Evolutionary conservation across 2,888 invertebrate species (phyloP), one percentile per base, ranked within the genome.

Genomic region (Stenurella melanura): DNA sequence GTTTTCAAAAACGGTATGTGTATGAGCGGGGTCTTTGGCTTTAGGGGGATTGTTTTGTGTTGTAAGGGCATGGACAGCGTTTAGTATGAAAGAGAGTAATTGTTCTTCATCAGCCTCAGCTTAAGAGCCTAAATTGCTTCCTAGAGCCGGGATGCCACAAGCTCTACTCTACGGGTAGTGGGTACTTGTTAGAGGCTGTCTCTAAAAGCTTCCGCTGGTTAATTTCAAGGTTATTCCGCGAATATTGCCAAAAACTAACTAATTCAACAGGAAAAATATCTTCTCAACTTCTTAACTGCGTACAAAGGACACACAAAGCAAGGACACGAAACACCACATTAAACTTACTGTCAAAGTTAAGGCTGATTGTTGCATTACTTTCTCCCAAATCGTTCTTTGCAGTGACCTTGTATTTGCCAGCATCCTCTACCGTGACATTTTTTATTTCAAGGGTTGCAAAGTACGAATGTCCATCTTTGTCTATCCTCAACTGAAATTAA

Each of bases 311-410:
- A 81, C 81, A 78, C 81, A 78, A 81, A 84, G 84, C 84, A 79
- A 82, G 83, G 81, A 83, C 82, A 83, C 85, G 83, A 85, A 84
- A 83, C 83, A 83, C 79, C 78, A 84, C 80, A 77, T 78, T 74
- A 82, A 87, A 96, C 97, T 96, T 93, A 98, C 98, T 98, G 94
- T 97, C 97, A 92, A 98, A 97, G 92, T 98, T 98, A 87, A 98
- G 94, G 92, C 97, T 97, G 91, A 98, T 97, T 81, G 97, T 97
- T 80, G 97, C 97, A 90, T 97, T 97, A 90, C 97, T 97, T 91
- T 98, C 98, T 89, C 98, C 98, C 87, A 98, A 94, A 91, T 98
- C 97, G 92, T 98, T 98, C 92, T 98, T 98, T 87, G 97, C 97
- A 87, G 96, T 97, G 87, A 98, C 97, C 92, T 97, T 95, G 91